These are phyloP conservation scores for Scophthalmus maximus DNA, from an alignment of 2,113 vertebrate species.

Conservation along the genomic window DNA sequence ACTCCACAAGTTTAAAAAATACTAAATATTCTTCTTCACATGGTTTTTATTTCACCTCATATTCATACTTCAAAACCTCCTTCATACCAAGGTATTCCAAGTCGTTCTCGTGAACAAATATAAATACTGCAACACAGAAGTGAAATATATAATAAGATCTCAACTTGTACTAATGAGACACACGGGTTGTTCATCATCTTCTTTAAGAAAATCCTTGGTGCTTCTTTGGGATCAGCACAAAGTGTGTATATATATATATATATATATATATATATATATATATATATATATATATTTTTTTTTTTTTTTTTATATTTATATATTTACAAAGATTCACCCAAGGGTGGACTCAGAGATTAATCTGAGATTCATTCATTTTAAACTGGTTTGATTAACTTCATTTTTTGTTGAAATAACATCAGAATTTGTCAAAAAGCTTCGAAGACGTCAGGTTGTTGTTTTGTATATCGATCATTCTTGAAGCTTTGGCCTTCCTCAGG, in stretches of 20 bases:
- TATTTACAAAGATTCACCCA: background rate
- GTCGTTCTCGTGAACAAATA: conserved; percentile 9
- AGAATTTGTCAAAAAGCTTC: background rate
- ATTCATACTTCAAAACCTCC: conserved; percentile 10
- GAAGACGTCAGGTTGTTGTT: background rate
- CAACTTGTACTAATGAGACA: too few relatives aligned
- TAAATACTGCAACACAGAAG: conserved; percentile 40
- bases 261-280: background rate
- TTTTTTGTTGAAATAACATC: background rate
- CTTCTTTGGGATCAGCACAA: too few relatives aligned
- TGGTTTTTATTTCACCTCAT: background rate
- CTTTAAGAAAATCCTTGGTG: too few relatives aligned
- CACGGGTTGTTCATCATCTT: too few relatives aligned
- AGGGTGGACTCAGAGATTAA: background rate
- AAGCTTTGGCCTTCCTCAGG: background rate
- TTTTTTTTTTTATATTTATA: background rate
- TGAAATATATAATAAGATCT: too few relatives aligned
- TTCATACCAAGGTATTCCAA: conserved; percentile 1
- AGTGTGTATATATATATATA: too few relatives aligned
- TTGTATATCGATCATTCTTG: too few relatives aligned
- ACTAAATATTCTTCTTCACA: too few relatives aligned
- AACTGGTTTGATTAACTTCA: background rate
- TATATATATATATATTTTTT: background rate
- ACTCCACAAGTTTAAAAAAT: too few relatives aligned
- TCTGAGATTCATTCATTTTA: background rate